Conservation (phyloP, 2,797 vertebrate species). For the Octomys mimax region DNA sequence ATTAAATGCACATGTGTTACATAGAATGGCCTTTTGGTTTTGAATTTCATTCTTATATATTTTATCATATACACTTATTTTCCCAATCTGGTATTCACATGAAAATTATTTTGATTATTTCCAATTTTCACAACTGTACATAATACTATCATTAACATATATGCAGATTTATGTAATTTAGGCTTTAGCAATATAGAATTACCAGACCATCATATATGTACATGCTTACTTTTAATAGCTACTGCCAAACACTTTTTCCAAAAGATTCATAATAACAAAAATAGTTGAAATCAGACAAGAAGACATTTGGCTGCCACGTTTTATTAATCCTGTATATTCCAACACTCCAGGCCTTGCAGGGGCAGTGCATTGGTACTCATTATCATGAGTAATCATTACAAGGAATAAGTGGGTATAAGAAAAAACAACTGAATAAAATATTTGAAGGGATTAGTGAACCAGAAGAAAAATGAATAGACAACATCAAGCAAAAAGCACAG, state of each 20-base stretch:
- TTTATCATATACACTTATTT: not conserved
- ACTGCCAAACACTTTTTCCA: not conserved
- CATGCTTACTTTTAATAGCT: not conserved
- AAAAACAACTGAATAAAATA: not conserved
- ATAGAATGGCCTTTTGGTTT: not conserved
- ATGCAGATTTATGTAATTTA: not conserved
- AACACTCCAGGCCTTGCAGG: not conserved
- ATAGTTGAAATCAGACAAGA: not conserved
- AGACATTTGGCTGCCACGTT: rapidly evolving
- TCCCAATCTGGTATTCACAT: not conserved
- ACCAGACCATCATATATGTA: not conserved
- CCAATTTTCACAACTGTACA: not conserved
- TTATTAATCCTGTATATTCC: not conserved
- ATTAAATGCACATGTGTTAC: not conserved
- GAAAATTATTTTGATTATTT: not conserved
- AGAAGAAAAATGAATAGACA: not conserved
- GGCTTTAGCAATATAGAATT: not conserved
- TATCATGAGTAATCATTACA: not conserved
- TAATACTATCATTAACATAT: not conserved
- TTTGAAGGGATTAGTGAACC: not conserved
- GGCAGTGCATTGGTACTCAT: rapidly evolving
- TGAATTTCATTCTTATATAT: not conserved
- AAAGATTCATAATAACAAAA: not conserved
- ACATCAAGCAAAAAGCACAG: not conserved
- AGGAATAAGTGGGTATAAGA: not conserved